These are phyloP conservation scores for Drosophila arizonae DNA, from an alignment of 1,140 invertebrate genomes.

Conservation along the genomic window DNA sequence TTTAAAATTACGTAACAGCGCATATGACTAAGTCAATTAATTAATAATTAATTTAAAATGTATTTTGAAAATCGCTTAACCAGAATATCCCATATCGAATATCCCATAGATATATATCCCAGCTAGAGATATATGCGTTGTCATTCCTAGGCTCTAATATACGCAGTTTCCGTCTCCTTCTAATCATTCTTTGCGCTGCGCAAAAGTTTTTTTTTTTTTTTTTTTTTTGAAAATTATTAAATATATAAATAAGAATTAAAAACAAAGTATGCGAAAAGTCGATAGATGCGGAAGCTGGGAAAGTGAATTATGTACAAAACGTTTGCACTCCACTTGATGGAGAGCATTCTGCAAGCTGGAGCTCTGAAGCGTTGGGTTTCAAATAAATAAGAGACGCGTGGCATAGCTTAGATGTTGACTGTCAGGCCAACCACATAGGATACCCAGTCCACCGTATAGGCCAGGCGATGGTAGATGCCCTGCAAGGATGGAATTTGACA, in stretches of 20 bases:
- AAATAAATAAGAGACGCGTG: conserved; percentile 54
- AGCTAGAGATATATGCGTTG: conserved; percentile 20
- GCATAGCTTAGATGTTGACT: conserved; percentile 65
- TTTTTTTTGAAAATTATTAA: conserved; percentile 20
- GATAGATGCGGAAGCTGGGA: conserved; percentile 4
- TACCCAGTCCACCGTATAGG: conserved; percentile 97
- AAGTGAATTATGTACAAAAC: conserved; percentile 49
- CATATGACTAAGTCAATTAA: conserved; percentile 78
- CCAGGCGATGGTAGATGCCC: conserved; percentile 96
- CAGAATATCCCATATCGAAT: conserved; percentile 35
- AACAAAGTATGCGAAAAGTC: conserved; percentile 11
- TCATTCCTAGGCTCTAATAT: conserved; percentile 62
- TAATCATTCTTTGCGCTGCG: conserved; percentile 10
- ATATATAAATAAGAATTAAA: conserved; percentile 33
- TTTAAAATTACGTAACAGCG: conserved; percentile 81
- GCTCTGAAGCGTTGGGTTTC: conserved; percentile 17
- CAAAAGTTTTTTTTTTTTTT: not conserved
- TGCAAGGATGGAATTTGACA: not conserved
- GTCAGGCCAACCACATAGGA: conserved; percentile 85
- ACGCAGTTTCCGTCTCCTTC: conserved; percentile 17
- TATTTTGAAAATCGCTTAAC: conserved; percentile 47
- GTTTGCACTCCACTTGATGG: not conserved
- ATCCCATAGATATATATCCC: conserved; percentile 4
- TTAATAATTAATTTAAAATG: conserved; percentile 55
- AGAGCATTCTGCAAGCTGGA: conserved; percentile 17